Conservation (phyloP, 2,113 vertebrate genomes). For the Malurus alboscapulatus region DNA sequence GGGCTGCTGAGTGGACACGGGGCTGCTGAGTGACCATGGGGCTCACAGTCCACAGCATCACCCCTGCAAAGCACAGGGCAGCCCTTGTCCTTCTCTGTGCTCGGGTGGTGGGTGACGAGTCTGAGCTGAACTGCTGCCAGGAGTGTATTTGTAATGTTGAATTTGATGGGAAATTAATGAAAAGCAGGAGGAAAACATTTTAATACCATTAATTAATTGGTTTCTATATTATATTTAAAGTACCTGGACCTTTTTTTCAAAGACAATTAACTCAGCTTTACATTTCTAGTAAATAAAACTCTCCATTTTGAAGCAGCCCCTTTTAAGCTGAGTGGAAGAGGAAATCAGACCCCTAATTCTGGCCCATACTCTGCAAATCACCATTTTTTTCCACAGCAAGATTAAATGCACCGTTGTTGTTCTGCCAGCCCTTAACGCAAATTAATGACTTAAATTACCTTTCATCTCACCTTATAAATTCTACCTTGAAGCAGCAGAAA, state of each 20-base stretch:
- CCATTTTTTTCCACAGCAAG: neutral
- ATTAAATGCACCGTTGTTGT: slow-evolving; percentile 53
- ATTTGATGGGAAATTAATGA: slow-evolving; percentile 1
- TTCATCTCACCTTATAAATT: slow-evolving; percentile 73
- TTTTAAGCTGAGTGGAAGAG: neutral
- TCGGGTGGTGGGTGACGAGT: accelerated
- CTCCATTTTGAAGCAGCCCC: neutral
- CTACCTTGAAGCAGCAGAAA: slow-evolving; percentile 68
- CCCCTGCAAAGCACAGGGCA: neutral
- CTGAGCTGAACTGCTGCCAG: neutral
- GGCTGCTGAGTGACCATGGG: neutral
- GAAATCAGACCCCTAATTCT: slow-evolving; percentile 33
- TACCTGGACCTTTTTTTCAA: neutral
- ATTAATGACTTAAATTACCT: slow-evolving; percentile 73
- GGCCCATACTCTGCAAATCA: slow-evolving; percentile 8
- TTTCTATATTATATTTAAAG: slow-evolving; percentile 23
- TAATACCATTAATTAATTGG: slow-evolving; percentile 22
- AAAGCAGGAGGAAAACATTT: slow-evolving; percentile 15
- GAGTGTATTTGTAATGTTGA: neutral
- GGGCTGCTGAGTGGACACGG: neutral
- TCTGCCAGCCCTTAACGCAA: slow-evolving; percentile 67
- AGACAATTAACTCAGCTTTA: slow-evolving; percentile 9
- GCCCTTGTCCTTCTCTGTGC: neutral
- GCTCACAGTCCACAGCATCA: neutral
- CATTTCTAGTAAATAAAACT: slow-evolving; percentile 41